These are phyloP conservation scores for Laodelphax striatellus DNA, from an alignment of 1,140 invertebrate species.

Conservation along the genomic window DNA sequence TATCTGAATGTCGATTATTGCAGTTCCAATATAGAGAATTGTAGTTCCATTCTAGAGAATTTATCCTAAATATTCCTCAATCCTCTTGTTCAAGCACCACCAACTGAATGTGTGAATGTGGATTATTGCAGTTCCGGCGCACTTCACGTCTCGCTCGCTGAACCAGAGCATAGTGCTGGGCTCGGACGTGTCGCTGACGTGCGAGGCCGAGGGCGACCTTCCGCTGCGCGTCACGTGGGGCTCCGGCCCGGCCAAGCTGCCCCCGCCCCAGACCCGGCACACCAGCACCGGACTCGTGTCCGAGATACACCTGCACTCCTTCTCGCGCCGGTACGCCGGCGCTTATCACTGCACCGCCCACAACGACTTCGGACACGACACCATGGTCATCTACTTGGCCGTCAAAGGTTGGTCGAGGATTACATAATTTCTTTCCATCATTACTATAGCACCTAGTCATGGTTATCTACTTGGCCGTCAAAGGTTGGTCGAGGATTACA, in stretches of 20 bases:
- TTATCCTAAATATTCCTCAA: too few relatives aligned
- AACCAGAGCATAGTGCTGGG: slow-evolving; percentile 40
- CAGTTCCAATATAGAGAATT: too few relatives aligned
- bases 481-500: slow-evolving; percentile 47
- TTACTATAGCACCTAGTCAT: too few relatives aligned
- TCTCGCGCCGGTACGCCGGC: slow-evolving; percentile 59
- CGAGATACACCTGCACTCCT: slow-evolving; percentile 22
- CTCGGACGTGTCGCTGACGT: slow-evolving; percentile 53
- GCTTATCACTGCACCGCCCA: slow-evolving; percentile 75
- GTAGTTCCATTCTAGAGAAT: too few relatives aligned
- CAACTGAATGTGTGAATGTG: too few relatives aligned
- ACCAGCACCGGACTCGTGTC: slow-evolving; percentile 25
- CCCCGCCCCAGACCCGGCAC: slow-evolving; percentile 17
- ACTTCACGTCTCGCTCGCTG: slow-evolving; percentile 53
- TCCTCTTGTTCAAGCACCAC: neutral
- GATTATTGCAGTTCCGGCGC: slow-evolving; percentile 51
- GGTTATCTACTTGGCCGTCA: slow-evolving; percentile 67
- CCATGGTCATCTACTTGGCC: slow-evolving; percentile 65
- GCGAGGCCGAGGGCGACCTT: slow-evolving; percentile 72
- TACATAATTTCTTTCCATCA: too few relatives aligned
- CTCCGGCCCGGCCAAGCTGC: slow-evolving; percentile 13
- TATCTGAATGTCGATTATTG: neutral
- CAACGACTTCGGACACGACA: slow-evolving; percentile 72
- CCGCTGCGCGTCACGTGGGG: slow-evolving; percentile 68
- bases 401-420: slow-evolving; percentile 57